These are phyloP conservation scores for Prolemur simus DNA, from an alignment of 2,113 vertebrate species.

Conservation along the genomic window DNA sequence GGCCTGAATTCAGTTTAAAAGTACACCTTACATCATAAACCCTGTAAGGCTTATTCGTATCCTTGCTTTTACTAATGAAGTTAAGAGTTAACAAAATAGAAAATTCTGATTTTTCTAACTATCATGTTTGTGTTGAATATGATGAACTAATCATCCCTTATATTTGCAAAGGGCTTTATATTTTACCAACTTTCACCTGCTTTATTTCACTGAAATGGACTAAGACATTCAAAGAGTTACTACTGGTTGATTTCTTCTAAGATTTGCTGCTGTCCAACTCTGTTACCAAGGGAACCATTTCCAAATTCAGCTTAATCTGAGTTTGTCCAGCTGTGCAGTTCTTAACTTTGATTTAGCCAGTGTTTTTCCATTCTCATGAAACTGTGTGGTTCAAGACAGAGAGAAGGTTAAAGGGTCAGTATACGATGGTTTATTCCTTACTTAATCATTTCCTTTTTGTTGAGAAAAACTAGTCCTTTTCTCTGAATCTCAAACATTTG, in stretches of 20 bases:
- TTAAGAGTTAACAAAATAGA: background rate
- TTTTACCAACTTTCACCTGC: background rate
- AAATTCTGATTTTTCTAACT: background rate
- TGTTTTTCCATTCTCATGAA: conserved; percentile 70
- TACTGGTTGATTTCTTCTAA: conserved; percentile 31
- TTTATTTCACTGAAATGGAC: conserved; percentile 32
- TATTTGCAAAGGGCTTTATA: background rate
- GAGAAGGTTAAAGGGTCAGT: conserved; percentile 54
- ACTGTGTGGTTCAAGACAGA: conserved; percentile 42
- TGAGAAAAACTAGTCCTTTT: conserved; percentile 32
- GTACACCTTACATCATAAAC: background rate
- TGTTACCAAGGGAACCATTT: conserved; percentile 69
- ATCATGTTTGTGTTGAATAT: background rate
- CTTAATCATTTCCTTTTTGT: conserved; percentile 63
- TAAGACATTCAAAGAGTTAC: conserved; percentile 28
- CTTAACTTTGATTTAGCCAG: conserved; percentile 47
- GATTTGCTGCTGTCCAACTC: background rate
- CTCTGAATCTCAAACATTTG: conserved; percentile 22
- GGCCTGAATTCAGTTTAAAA: background rate
- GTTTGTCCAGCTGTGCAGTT: conserved; percentile 61
- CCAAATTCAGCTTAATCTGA: conserved; percentile 57
- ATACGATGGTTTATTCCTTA: conserved; percentile 9
- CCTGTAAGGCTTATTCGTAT: background rate
- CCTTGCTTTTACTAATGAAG: background rate
- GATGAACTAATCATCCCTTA: background rate